Evolutionary conservation across 1,140 invertebrate genomes (phyloP).

Genomic region (Pseudoatta argentina): DNA sequence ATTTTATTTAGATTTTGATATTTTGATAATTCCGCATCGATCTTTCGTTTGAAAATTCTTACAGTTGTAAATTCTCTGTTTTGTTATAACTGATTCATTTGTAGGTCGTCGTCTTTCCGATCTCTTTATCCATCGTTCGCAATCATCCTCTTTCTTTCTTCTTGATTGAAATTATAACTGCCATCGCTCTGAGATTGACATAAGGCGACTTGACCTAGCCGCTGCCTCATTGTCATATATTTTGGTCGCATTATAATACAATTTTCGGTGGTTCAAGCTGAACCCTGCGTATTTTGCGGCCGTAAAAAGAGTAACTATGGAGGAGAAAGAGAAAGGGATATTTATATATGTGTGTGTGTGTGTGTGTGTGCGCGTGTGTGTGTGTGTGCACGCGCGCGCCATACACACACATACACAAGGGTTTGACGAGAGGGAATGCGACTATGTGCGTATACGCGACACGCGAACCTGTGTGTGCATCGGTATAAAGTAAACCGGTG

Average conservation of each 20-base stretch:
- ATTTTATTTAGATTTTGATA: background rate
- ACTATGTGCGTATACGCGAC: conserved; percentile 30
- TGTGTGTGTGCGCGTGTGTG: no score
- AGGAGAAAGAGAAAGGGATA: conserved; percentile 24
- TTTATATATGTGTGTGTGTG: no score
- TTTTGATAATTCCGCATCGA: background rate
- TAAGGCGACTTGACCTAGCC: conserved; percentile 84
- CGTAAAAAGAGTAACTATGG: conserved; percentile 56
- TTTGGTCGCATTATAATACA: conserved; percentile 84
- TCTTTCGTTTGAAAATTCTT: background rate
- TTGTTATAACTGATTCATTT: background rate
- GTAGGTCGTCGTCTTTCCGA: no score
- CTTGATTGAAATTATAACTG: conserved; percentile 83
- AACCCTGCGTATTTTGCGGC: conserved; percentile 43
- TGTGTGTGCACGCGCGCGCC: no score
- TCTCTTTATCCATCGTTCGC: background rate
- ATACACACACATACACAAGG: background rate
- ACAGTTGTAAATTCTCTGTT: background rate
- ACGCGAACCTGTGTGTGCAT: conserved; percentile 43
- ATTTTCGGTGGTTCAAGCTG: conserved; percentile 81
- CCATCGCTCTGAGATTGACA: conserved; percentile 83
- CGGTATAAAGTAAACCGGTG: conserved; percentile 85
- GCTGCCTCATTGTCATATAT: conserved; percentile 81
- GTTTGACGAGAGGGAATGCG: conserved; percentile 56
- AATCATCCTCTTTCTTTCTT: conserved; percentile 56